Conservation (phyloP, 2,888 invertebrate species). For the Amaurobius ferox region DNA sequence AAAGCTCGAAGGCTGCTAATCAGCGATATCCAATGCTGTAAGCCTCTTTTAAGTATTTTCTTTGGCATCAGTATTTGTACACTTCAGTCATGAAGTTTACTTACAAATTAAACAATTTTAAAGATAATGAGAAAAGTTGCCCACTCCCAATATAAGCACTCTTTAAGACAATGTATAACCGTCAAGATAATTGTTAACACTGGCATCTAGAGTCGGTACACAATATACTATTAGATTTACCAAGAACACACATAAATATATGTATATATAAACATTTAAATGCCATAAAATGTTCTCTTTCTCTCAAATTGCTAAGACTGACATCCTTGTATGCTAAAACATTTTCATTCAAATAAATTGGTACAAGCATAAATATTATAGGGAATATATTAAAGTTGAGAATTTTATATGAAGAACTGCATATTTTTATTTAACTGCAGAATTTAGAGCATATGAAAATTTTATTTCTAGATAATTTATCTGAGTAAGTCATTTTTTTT, state of each 20-base stretch:
- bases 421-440: no score
- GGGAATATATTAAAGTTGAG: no score
- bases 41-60: constrained; percentile 14
- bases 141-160: not conserved
- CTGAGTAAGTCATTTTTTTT: no score
- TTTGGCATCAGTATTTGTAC: constrained; percentile 40
- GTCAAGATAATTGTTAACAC: no score
- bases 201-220: no score
- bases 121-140: not conserved
- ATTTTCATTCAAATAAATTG: no score
- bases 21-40: constrained; percentile 16
- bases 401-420: no score
- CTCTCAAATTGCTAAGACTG: constrained; percentile 1
- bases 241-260: not conserved
- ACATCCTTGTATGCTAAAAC: not conserved
- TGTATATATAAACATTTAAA: not conserved
- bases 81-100: not conserved
- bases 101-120: not conserved
- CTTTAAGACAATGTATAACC: no score
- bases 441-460: no score
- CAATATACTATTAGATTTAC: not conserved
- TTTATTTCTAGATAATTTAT: no score
- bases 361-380: no score
- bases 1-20: constrained; percentile 24
- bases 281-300: constrained; percentile 4